Evolutionary conservation across 1,140 invertebrate species (phyloP).

Genomic region (Diprion similis): DNA sequence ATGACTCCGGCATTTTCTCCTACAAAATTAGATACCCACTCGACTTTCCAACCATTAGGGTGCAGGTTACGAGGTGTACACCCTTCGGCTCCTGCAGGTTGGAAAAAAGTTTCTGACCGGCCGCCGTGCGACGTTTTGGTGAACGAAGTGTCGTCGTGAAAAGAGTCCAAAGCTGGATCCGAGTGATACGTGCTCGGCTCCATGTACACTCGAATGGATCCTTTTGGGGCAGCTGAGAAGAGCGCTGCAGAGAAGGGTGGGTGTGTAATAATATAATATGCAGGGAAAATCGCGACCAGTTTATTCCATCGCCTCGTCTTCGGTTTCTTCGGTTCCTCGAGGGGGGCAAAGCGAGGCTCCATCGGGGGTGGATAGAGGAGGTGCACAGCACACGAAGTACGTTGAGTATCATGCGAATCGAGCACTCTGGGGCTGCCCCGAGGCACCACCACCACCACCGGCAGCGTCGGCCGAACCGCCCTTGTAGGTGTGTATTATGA

Average conservation of each 20-base stretch:
- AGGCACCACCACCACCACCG: not conserved
- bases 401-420: constrained; percentile 3
- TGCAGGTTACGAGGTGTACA: too few species aligned
- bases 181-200: too few species aligned
- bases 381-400: not conserved
- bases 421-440: constrained; percentile 3
- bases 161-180: too few species aligned
- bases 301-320: not conserved
- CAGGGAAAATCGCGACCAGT: constrained; percentile 2
- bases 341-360: not conserved
- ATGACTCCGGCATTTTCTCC: too few species aligned
- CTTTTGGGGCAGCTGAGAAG: not conserved
- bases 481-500: not conserved
- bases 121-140: too few species aligned
- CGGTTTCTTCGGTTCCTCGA: not conserved
- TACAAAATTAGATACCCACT: too few species aligned
- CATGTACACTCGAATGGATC: too few species aligned
- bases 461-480: not conserved
- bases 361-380: not conserved
- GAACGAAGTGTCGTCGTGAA: too few species aligned
- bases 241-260: not conserved
- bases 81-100: too few species aligned
- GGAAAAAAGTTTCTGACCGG: too few species aligned
- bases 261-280: not conserved
- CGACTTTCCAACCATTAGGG: too few species aligned